Percentiles rank a stretch among this genome's conserved stretches.
Conservation (phyloP, 2,797 vertebrate species). For the Poeciliopsis paucimaculata region DNA sequence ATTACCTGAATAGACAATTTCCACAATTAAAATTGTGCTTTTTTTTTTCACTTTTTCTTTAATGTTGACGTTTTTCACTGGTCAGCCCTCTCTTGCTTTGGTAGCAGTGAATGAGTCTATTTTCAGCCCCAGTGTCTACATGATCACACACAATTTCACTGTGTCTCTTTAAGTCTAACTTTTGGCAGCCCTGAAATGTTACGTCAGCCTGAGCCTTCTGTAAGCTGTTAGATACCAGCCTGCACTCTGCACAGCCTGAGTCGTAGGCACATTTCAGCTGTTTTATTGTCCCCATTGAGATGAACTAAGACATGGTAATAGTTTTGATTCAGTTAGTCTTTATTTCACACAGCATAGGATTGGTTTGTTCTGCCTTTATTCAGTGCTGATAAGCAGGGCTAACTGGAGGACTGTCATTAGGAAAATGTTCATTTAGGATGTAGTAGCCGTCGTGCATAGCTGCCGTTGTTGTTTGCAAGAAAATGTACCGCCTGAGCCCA, state of each 20-base stretch:
- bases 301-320: neutral
- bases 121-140: too few relatives aligned
- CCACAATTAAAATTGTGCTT: too few relatives aligned
- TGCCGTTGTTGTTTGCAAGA: too few relatives aligned
- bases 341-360: neutral
- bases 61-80: too few relatives aligned
- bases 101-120: too few relatives aligned
- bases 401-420: neutral
- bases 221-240: neutral
- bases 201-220: neutral
- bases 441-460: too few relatives aligned
- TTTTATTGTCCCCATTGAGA: neutral
- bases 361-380: neutral
- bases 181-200: conserved; percentile 3
- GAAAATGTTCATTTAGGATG: neutral
- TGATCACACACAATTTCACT: neutral
- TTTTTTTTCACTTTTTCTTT: too few relatives aligned
- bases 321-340: neutral
- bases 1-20: too few relatives aligned
- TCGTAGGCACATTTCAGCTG: neutral
- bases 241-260: neutral
- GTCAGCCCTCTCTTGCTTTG: too few relatives aligned
- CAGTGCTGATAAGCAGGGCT: neutral
- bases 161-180: neutral
- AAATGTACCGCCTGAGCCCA: too few relatives aligned